Conservation (phyloP, 1,140 invertebrate species). For the Brachionus rotundiformis region DNA sequence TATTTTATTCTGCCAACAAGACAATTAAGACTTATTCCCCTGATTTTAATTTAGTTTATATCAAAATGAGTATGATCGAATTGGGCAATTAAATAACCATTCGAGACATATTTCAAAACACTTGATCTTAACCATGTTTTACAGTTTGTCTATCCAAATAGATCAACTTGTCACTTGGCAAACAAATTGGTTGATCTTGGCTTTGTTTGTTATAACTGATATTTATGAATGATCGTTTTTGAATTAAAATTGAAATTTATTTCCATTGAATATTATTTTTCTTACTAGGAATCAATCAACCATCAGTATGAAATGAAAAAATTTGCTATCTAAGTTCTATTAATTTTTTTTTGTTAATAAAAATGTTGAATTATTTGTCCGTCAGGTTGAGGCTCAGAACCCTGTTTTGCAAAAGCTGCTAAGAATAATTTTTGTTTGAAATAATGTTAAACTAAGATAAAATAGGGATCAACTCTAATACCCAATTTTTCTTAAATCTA, state of each 20-base stretch:
- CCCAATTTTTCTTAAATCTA: not conserved
- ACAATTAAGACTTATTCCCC: not conserved
- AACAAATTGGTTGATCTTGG: not conserved
- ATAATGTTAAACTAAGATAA: not conserved
- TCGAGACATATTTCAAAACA: slow-evolving; percentile 9
- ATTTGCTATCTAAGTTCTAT: too few species aligned
- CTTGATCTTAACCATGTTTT: not conserved
- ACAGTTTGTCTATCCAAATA: not conserved
- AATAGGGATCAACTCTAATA: slow-evolving; percentile 2
- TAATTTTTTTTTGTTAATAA: too few species aligned
- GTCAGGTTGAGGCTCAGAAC: not conserved
- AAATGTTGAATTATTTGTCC: too few species aligned
- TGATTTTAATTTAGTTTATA: not conserved
- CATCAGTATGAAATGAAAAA: slow-evolving; percentile 1
- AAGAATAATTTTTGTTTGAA: not conserved
- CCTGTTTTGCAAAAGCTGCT: not conserved
- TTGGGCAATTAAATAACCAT: slow-evolving; percentile 2
- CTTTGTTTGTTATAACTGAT: not conserved
- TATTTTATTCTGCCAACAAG: not conserved
- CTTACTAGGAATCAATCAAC: not conserved
- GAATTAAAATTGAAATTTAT: not conserved
- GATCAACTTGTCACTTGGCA: slow-evolving; percentile 12
- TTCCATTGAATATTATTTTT: too few species aligned
- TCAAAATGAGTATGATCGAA: not conserved
- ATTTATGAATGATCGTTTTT: not conserved